Conservation (phyloP, 2,797 vertebrate species). For the Anguilla pacifica region DNA sequence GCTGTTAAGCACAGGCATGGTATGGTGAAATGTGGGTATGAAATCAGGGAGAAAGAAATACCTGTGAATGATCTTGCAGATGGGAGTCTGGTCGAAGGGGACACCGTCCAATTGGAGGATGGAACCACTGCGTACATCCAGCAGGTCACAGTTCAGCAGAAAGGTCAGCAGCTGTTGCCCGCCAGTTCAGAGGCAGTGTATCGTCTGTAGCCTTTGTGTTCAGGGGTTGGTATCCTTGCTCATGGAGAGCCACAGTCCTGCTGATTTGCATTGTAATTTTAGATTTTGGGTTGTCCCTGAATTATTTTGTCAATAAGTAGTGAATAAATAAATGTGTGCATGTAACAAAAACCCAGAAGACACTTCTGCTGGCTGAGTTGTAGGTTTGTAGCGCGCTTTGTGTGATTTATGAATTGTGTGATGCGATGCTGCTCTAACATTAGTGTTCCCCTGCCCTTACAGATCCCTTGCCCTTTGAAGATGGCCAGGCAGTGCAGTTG, state of each 20-base stretch:
- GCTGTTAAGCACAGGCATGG: background rate
- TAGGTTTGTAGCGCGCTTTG: background rate
- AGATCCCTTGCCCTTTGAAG: constrained; percentile 75
- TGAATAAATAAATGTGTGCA: too few relatives aligned
- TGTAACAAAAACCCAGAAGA: background rate
- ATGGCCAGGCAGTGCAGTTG: constrained; percentile 72
- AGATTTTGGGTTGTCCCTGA: background rate
- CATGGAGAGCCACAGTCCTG: background rate
- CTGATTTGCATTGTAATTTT: background rate
- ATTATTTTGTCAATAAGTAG: background rate
- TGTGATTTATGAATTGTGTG: background rate
- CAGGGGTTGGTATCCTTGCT: background rate
- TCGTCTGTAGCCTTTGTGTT: background rate
- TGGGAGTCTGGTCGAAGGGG: constrained; percentile 75
- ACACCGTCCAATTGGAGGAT: constrained; percentile 77
- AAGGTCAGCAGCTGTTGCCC: constrained; percentile 64
- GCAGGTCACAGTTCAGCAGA: constrained; percentile 73
- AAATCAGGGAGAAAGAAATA: constrained; percentile 1
- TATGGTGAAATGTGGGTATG: background rate
- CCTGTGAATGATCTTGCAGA: constrained; percentile 54
- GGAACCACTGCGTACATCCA: constrained; percentile 78
- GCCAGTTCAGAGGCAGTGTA: background rate
- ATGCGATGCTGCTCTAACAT: background rate
- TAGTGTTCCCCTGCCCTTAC: constrained; percentile 17
- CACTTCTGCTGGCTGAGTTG: background rate